A percentile compares a stretch with the other conserved stretches of the same genome.
These are phyloP conservation scores for Proterorhinus semilunaris DNA, from an alignment of 2,113 vertebrate species.

Conservation along the genomic window DNA sequence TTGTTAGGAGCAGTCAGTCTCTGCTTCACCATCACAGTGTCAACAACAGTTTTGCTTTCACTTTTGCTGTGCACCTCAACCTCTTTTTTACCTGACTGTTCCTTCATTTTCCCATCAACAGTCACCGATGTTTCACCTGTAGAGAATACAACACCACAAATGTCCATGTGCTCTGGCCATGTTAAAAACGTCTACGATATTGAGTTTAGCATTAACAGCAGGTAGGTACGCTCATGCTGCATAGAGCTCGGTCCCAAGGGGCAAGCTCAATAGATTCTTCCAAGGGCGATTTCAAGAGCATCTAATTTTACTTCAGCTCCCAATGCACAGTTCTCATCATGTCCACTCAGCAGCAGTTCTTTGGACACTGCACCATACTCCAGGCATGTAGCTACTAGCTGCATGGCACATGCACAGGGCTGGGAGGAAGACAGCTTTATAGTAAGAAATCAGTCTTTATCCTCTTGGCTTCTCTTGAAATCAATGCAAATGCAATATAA, in stretches of 20 bases:
- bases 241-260: constrained; percentile 15
- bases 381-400: not conserved
- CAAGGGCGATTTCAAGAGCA: constrained; percentile 54
- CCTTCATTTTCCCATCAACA: constrained; percentile 43
- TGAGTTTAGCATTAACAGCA: constrained; percentile 4
- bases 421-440: not conserved
- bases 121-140: constrained; percentile 60
- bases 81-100: constrained; percentile 37
- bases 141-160: constrained; percentile 49
- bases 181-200: not conserved
- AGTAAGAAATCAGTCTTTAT: not conserved
- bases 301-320: constrained; percentile 57
- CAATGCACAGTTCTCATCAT: constrained; percentile 21
- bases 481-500: not conserved
- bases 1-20: constrained; percentile 25
- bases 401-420: not conserved
- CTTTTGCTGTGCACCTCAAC: constrained; percentile 56
- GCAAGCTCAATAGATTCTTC: constrained; percentile 21
- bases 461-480: constrained; percentile 2
- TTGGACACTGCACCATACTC: constrained; percentile 26
- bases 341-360: constrained; percentile 37
- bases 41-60: constrained; percentile 31
- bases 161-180: constrained; percentile 31
- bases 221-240: constrained; percentile 26
- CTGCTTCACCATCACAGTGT: constrained; percentile 33